These are phyloP conservation scores for Drosophila prostipennis DNA, from an alignment of 2,888 invertebrate genomes.

Conservation along the genomic window DNA sequence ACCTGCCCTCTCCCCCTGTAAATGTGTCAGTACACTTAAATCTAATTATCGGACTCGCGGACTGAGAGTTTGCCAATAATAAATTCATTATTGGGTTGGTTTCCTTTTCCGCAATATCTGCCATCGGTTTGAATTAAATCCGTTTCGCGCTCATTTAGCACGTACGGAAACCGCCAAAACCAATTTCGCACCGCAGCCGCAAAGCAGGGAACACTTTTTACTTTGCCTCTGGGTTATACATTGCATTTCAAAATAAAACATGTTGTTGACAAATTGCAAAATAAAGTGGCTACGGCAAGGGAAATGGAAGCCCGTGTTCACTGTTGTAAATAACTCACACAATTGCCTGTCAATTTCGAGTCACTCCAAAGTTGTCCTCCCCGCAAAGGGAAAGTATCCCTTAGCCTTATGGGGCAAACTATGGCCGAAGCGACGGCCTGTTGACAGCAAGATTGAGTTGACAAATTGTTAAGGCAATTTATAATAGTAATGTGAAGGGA, in stretches of 20 bases:
- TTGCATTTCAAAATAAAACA: slow-evolving; percentile 30
- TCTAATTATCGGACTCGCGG: slow-evolving; percentile 11
- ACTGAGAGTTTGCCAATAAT: slow-evolving; percentile 8
- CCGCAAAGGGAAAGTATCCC: slow-evolving; percentile 17
- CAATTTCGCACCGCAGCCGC: slow-evolving; percentile 51
- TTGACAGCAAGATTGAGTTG: slow-evolving; percentile 60
- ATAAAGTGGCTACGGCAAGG: slow-evolving; percentile 11
- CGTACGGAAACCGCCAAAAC: slow-evolving; percentile 58
- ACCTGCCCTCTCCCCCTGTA: background rate
- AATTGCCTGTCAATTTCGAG: slow-evolving; percentile 57
- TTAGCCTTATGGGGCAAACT: slow-evolving; percentile 3
- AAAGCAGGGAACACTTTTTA: slow-evolving; percentile 58
- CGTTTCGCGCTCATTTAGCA: slow-evolving; percentile 54
- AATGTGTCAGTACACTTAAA: background rate
- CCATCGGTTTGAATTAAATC: slow-evolving; percentile 31
- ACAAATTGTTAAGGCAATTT: slow-evolving; percentile 59
- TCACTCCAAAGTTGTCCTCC: slow-evolving; percentile 4
- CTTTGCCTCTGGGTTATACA: slow-evolving; percentile 4
- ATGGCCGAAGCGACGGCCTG: slow-evolving; percentile 31
- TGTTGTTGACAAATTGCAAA: slow-evolving; percentile 56
- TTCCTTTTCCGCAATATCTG: background rate
- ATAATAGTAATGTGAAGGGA: slow-evolving; percentile 17
- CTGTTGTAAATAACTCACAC: slow-evolving; percentile 65
- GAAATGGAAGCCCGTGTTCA: slow-evolving; percentile 6
- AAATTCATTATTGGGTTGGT: slow-evolving; percentile 16